Conservation (phyloP, 2,113 vertebrate species). For the Bucco capensis region DNA sequence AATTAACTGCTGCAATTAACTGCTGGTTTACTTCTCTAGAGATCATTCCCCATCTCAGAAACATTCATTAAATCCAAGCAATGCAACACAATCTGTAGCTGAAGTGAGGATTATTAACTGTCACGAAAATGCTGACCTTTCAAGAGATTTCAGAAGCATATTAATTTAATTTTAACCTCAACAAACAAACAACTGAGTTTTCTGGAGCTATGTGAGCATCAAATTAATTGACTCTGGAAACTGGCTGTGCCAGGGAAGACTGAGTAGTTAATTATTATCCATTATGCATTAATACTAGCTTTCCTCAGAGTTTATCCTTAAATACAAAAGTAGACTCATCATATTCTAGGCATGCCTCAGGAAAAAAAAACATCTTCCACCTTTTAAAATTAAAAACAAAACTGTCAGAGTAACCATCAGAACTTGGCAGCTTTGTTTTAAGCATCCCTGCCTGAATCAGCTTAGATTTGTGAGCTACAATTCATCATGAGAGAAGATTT, state of each 20-base stretch:
- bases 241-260: not conserved
- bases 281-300: not conserved
- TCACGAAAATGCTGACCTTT: not conserved
- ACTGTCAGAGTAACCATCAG: not conserved
- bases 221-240: not conserved
- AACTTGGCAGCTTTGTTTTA: not conserved
- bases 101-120: not conserved
- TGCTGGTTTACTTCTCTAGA: not conserved
- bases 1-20: not conserved
- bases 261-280: conserved; percentile 1
- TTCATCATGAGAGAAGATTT: not conserved
- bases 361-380: not conserved
- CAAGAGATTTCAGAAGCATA: not conserved
- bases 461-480: not conserved
- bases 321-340: not conserved
- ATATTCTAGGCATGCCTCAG: not conserved
- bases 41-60: not conserved
- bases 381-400: not conserved
- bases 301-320: not conserved
- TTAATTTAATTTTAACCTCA: not conserved
- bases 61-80: not conserved
- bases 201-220: not conserved
- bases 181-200: not conserved
- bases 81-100: not conserved
- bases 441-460: not conserved